phyloP scores from a whole-genome alignment of 2,797 vertebrate species.

The Phrynocephalus vlangalii region DNA sequence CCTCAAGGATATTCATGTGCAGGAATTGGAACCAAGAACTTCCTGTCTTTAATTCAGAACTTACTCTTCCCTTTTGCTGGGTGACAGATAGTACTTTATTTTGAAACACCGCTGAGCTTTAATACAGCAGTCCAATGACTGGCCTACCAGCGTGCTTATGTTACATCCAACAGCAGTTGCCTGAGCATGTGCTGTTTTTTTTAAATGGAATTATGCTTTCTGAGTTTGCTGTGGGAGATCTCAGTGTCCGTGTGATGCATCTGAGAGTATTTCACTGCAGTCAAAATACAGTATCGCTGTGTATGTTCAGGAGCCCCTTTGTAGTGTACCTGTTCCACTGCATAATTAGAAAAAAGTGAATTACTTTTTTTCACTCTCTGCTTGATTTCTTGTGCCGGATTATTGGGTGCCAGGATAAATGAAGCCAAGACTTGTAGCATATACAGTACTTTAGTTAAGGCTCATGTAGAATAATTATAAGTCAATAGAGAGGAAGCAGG shows the following conservation, averaged over 20 bases:
- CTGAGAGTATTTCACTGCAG: background rate
- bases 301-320: background rate
- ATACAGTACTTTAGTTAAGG: background rate
- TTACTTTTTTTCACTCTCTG: background rate
- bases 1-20: background rate
- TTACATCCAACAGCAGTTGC: too few relatives aligned
- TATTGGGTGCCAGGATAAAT: background rate
- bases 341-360: background rate
- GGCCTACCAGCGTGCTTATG: too few relatives aligned
- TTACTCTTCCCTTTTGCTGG: too few relatives aligned
- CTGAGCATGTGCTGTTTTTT: background rate
- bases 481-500: background rate
- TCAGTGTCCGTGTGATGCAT: background rate
- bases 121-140: too few relatives aligned
- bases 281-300: background rate
- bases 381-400: background rate
- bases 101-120: too few relatives aligned
- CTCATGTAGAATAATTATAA: background rate
- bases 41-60: too few relatives aligned
- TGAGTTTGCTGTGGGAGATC: background rate
- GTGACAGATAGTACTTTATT: too few relatives aligned
- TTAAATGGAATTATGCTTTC: too few relatives aligned
- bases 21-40: too few relatives aligned
- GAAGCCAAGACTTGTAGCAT: background rate
- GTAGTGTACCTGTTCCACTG: background rate